These are phyloP conservation scores for Griposia aprilina DNA, from an alignment of 2,888 invertebrate genomes.

Conservation along the genomic window DNA sequence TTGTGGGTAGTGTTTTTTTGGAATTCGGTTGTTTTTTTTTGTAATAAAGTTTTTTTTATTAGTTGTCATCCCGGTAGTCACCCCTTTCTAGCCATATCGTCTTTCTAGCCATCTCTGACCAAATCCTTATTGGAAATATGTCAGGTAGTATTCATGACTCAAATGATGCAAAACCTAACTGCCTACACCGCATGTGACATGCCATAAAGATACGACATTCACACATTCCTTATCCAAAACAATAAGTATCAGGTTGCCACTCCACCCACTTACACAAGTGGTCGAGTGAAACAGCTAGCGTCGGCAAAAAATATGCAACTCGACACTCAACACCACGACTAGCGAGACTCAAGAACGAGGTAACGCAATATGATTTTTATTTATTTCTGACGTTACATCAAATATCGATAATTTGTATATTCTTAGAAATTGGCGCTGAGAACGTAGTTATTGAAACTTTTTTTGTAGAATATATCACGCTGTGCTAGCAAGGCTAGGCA, in stretches of 20 bases:
- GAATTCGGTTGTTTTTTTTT: no score
- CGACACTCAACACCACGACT: slow-evolving; percentile 21
- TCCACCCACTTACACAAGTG: slow-evolving; percentile 17
- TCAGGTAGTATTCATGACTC: no score
- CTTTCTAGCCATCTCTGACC: no score
- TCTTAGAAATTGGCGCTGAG: slow-evolving; percentile 27
- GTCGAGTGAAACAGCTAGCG: background rate
- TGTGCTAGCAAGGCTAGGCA: background rate
- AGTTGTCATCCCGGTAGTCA: no score
- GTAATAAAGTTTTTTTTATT: no score
- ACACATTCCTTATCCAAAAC: slow-evolving; percentile 23
- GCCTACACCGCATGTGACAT: background rate
- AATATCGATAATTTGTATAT: slow-evolving; percentile 1
- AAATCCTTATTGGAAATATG: no score
- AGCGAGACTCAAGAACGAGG: background rate
- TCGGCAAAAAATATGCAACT: slow-evolving; percentile 38
- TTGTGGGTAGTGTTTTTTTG: no score
- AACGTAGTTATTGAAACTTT: background rate
- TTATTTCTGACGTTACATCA: slow-evolving; percentile 33
- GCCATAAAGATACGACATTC: background rate
- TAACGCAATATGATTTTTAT: slow-evolving; percentile 18
- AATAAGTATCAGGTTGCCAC: slow-evolving; percentile 37
- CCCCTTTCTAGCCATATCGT: no score
- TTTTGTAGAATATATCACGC: background rate
- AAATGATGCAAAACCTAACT: background rate